Evolutionary conservation across 2,888 invertebrate genomes (phyloP).

Genomic region (Mechanitis messenoides): DNA sequence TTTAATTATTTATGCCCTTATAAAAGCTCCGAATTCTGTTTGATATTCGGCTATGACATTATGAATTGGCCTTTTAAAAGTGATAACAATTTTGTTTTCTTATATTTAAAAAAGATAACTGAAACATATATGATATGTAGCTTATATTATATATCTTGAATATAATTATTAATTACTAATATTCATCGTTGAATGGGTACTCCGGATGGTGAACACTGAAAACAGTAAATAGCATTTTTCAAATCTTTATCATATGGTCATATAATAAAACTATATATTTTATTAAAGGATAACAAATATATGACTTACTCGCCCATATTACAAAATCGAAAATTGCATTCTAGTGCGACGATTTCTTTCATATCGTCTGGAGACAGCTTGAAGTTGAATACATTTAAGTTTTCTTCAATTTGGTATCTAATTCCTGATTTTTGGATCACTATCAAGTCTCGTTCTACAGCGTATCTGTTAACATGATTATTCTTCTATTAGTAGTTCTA

Average conservation of each 20-base stretch:
- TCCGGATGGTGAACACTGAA: slow-evolving; percentile 2
- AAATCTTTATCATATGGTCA: no score
- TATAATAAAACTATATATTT: not conserved
- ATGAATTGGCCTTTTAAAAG: no score
- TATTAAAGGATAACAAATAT: not conserved
- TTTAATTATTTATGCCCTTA: no score
- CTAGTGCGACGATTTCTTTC: slow-evolving; percentile 75
- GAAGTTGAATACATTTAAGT: slow-evolving; percentile 75
- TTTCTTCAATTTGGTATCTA: slow-evolving; percentile 66
- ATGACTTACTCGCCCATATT: slow-evolving; percentile 71
- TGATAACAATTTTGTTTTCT: no score
- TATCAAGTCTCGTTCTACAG: slow-evolving; percentile 65
- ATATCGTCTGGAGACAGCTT: slow-evolving; percentile 69
- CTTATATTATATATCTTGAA: no score
- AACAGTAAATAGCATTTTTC: not conserved
- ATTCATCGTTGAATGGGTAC: slow-evolving; percentile 2
- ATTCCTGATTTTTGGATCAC: slow-evolving; percentile 78
- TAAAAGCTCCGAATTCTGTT: no score
- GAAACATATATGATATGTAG: no score
- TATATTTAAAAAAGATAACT: no score
- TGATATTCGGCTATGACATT: no score
- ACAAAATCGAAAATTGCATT: slow-evolving; percentile 79
- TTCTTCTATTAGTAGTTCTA: not conserved
- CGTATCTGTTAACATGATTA: slow-evolving; percentile 33
- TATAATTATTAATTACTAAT: not conserved